Evolutionary conservation across 2,797 vertebrate species (phyloP).

Genomic region (Scleropages formosus): DNA sequence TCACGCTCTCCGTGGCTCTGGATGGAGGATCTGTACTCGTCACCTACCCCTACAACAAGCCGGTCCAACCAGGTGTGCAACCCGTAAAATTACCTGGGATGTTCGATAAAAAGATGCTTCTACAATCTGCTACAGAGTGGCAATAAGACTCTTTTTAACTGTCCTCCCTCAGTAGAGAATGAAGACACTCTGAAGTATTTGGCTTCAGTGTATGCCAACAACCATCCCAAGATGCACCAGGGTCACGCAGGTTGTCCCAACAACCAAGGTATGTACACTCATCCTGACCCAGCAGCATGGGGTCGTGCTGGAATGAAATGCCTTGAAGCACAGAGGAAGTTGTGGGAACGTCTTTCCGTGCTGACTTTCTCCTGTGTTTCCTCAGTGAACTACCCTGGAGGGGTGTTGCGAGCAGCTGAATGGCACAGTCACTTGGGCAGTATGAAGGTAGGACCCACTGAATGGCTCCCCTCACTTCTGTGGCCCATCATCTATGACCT

Average conservation of each 20-base stretch:
- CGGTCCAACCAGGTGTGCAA: constrained; percentile 81
- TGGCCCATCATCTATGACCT: neutral
- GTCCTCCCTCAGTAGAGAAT: constrained; percentile 77
- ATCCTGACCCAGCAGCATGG: no score
- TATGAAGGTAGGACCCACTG: constrained; percentile 81
- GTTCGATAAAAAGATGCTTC: neutral
- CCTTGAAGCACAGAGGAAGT: no score
- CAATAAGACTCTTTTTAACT: constrained; percentile 42
- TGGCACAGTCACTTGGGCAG: constrained; percentile 92
- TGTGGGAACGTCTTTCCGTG: neutral
- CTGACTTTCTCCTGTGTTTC: neutral
- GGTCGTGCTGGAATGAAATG: no score
- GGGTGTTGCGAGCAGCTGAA: constrained; percentile 88
- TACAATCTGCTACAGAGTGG: neutral
- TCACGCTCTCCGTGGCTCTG: constrained; percentile 87
- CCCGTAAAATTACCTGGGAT: neutral
- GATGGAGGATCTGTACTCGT: constrained; percentile 90
- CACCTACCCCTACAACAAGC: constrained; percentile 92
- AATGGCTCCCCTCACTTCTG: neutral
- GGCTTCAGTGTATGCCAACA: constrained; percentile 87
- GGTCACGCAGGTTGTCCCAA: constrained; percentile 84
- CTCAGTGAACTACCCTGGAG: constrained; percentile 78
- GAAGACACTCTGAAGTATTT: constrained; percentile 90
- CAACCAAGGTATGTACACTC: constrained; percentile 66
- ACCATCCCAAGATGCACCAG: constrained; percentile 89